Evolutionary conservation across 2,113 vertebrate genomes (phyloP).

Genomic region (Halichoerus grypus): DNA sequence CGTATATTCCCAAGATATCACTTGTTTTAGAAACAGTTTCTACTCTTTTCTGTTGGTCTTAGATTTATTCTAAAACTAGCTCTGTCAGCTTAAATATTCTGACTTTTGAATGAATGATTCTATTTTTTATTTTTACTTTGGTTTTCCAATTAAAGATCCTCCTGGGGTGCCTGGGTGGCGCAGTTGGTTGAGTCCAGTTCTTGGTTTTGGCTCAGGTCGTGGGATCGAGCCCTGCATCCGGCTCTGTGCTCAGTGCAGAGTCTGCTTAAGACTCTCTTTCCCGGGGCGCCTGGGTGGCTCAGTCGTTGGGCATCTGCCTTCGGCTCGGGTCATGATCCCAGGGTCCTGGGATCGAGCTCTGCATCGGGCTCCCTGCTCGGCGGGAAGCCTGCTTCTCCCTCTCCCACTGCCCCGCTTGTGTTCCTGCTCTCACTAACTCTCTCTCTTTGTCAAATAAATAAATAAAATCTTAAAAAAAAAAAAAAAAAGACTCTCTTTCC

Average conservation of each 20-base stretch:
- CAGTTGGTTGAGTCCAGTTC: background rate
- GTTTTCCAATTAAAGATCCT: background rate
- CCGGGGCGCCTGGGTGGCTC: too few species aligned
- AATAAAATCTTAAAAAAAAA: too few species aligned
- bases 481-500: background rate
- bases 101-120: slow-evolving; percentile 12
- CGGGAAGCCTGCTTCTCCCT: too few species aligned
- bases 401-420: too few species aligned
- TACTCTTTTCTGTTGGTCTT: slow-evolving; percentile 11
- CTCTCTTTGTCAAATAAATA: too few species aligned
- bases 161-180: background rate
- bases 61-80: background rate
- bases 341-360: too few species aligned
- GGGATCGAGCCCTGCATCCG: background rate
- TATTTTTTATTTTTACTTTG: slow-evolving; percentile 38
- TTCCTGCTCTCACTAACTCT: too few species aligned
- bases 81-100: slow-evolving; percentile 13
- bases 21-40: slow-evolving; percentile 31
- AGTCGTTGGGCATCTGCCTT: too few species aligned
- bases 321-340: too few species aligned
- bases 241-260: background rate
- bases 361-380: too few species aligned
- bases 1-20: background rate
- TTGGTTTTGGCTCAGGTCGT: background rate
- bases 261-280: background rate